Conservation (phyloP, 2,797 vertebrate species). For the Coreius guichenoti region DNA sequence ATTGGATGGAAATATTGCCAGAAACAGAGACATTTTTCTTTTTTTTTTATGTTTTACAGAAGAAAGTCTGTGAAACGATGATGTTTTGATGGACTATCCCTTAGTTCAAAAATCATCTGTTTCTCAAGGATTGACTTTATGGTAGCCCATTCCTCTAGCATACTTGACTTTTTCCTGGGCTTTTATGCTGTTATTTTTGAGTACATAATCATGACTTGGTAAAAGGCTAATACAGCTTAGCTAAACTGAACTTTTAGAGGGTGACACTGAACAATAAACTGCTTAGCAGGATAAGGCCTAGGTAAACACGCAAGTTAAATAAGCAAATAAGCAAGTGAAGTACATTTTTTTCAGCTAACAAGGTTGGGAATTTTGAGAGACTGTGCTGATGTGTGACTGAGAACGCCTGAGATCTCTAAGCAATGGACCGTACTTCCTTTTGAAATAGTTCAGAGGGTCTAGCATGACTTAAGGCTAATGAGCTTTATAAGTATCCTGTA, state of each 20-base stretch:
- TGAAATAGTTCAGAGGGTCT: slow-evolving; percentile 12
- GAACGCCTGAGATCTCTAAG: slow-evolving; percentile 3
- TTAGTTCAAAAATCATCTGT: background rate
- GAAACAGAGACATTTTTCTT: no score
- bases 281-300: background rate
- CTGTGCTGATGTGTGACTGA: background rate
- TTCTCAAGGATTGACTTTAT: background rate
- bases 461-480: slow-evolving; percentile 17
- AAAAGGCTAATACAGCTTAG: slow-evolving; percentile 9
- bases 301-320: slow-evolving; percentile 27
- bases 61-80: no score
- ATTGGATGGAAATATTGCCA: no score
- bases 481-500: background rate
- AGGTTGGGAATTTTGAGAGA: background rate
- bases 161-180: background rate
- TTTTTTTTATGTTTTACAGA: no score
- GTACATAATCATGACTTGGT: slow-evolving; percentile 15
- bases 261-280: slow-evolving; percentile 7
- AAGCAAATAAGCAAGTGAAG: slow-evolving; percentile 6
- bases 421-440: background rate
- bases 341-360: background rate
- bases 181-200: background rate
- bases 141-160: background rate
- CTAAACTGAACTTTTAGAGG: background rate
- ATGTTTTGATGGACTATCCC: background rate